Conservation (phyloP, 1,140 invertebrate species). For the Drosophila teissieri region DNA sequence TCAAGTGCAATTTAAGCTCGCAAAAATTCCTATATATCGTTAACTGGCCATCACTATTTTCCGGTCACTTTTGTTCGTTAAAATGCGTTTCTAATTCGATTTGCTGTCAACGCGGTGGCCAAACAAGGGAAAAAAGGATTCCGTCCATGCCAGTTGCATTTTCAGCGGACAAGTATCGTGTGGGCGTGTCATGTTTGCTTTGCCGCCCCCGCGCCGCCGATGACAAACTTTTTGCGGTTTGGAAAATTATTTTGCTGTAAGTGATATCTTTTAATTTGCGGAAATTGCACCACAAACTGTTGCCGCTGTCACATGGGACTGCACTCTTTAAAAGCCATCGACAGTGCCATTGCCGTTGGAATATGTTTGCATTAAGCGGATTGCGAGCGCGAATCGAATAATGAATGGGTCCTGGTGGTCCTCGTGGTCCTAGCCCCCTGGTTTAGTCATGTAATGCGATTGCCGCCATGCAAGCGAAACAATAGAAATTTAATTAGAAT, state of each 20-base stretch:
- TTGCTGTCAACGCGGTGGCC: slow-evolving; percentile 67
- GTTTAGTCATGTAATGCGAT: slow-evolving; percentile 35
- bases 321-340: slow-evolving; percentile 22
- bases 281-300: slow-evolving; percentile 53
- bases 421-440: slow-evolving; percentile 1
- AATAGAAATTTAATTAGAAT: slow-evolving; percentile 39
- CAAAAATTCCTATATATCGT: not conserved
- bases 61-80: slow-evolving; percentile 52
- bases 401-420: slow-evolving; percentile 30
- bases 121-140: slow-evolving; percentile 19
- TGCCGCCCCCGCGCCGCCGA: slow-evolving; percentile 3
- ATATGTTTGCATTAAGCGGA: slow-evolving; percentile 42
- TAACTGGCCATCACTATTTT: slow-evolving; percentile 34
- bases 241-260: slow-evolving; percentile 72
- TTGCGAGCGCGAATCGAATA: slow-evolving; percentile 30
- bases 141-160: slow-evolving; percentile 37
- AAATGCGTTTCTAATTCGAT: slow-evolving; percentile 82
- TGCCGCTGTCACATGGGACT: slow-evolving; percentile 31
- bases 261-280: slow-evolving; percentile 80
- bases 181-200: slow-evolving; percentile 54
- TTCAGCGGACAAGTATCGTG: slow-evolving; percentile 38
- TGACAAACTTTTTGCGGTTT: slow-evolving; percentile 61
- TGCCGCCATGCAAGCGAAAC: slow-evolving; percentile 23
- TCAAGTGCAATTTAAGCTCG: not conserved
- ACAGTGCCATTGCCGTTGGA: slow-evolving; percentile 22